Base-by-base conservation (phyloP, 2,113 vertebrate species). In the Psittacara wagleri region DNA sequence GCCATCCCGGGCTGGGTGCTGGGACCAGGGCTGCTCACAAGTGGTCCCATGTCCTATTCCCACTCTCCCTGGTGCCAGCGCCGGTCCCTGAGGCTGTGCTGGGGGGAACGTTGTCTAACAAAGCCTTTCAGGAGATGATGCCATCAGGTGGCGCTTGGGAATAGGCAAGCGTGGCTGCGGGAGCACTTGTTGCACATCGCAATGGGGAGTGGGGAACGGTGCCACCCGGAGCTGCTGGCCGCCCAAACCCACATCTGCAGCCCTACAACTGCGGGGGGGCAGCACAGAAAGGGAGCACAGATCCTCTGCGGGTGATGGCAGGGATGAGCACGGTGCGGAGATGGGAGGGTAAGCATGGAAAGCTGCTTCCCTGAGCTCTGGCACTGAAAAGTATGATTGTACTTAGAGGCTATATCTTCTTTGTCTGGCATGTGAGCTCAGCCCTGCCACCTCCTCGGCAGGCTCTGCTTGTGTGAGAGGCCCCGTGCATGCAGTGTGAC, bases 121-220 rank as follows among this genome's bases (percentile, higher is more conserved):
- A 70, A 61, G 4, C 75, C 41, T 49, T 19, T 17, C 63, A 4
- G 72, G 67, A 18, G 52, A 12, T 2, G 82, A 5, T 35, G 94
- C 94, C 90, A 0, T 92, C 68, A 93, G 93, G 93, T 93, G 94
- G 96, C 92, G 91, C 95, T 82, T 95, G 90, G 90, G 85, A 83
- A 94, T 46, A 16, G 84, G 84, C 67, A 28, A 28, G 89, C 33
- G 7, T 4, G 6, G 14, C 78, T 6, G 66, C 9, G 52, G 94
- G 91, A 90, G 23, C 39, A 27, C 91, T 86, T 72, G 88, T 57
- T 55, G 76, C 33, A 2, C 29, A 1, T 39, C 35, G 39, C 55
- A 22, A 35, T 4, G 2, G 84, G 48, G 43, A 24, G 9, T 1
- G 4, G 68, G 63, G 18, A 19, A 18, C 52, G 0, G 24, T 10